A percentile compares a stretch with the other conserved stretches of the same genome.
Evolutionary conservation across 2,113 vertebrate genomes (phyloP).

Genomic region (Saccopteryx leptura): DNA sequence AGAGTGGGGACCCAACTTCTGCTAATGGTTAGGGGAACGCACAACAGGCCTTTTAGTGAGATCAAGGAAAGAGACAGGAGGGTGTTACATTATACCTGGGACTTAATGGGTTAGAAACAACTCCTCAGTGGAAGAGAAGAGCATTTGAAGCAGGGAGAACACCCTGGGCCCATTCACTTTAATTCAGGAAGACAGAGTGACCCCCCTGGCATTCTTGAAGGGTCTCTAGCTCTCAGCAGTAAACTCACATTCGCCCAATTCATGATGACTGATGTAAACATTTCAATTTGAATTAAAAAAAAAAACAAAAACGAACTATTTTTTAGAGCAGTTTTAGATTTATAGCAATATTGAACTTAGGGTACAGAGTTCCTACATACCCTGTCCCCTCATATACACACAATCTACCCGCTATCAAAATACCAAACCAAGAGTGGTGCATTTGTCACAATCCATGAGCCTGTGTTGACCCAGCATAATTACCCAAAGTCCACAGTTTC

Average conservation of each 20-base stretch:
- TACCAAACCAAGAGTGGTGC: neutral
- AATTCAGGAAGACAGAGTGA: neutral
- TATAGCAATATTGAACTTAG: neutral
- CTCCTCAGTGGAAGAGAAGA: neutral
- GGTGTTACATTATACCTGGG: neutral
- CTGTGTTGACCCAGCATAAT: neutral
- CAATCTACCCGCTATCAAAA: neutral
- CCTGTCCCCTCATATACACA: neutral
- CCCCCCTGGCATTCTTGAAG: neutral
- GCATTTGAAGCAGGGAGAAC: neutral
- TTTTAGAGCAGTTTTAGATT: constrained; percentile 1
- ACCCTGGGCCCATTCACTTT: neutral
- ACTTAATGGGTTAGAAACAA: neutral
- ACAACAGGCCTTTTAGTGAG: neutral
- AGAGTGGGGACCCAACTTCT: neutral
- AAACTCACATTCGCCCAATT: neutral
- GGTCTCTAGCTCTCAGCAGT: neutral
- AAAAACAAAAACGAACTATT: neutral
- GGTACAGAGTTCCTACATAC: neutral
- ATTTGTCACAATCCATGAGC: neutral
- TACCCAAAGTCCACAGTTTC: neutral
- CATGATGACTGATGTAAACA: neutral
- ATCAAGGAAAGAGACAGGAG: neutral
- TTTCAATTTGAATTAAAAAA: neutral
- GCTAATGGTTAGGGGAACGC: no score